A percentile compares a stretch with the other conserved stretches of the same genome.
These are phyloP conservation scores for Didymodactylos carnosus DNA, from an alignment of 2,888 invertebrate genomes.

Conservation along the genomic window DNA sequence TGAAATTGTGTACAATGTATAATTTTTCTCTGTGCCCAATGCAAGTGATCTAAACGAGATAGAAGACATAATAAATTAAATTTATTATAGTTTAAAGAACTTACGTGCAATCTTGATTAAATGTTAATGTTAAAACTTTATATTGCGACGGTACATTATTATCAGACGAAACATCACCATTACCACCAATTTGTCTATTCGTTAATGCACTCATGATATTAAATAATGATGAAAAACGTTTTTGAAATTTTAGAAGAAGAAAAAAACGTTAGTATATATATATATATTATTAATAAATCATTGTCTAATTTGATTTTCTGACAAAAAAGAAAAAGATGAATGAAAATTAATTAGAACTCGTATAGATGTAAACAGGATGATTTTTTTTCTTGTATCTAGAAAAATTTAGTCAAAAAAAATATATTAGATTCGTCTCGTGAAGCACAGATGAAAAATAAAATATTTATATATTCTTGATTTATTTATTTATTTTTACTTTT, in stretches of 20 bases:
- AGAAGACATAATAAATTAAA: background rate
- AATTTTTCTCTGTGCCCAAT: constrained; percentile 73
- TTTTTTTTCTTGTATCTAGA: too few species aligned
- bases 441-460: too few species aligned
- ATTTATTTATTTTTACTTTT: too few species aligned
- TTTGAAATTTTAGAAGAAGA: too few species aligned
- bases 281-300: background rate
- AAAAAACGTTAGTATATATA: too few species aligned
- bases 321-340: background rate
- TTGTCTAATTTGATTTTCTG: background rate
- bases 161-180: background rate
- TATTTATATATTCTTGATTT: too few species aligned
- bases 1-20: constrained; percentile 63
- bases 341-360: background rate
- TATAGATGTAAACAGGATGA: too few species aligned
- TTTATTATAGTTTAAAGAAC: constrained; percentile 33
- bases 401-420: too few species aligned
- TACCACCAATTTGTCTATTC: background rate
- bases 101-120: constrained; percentile 95
- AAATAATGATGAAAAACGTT: background rate
- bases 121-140: constrained; percentile 28
- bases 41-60: constrained; percentile 49
- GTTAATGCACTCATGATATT: background rate
- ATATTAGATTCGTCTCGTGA: too few species aligned
- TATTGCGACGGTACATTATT: background rate